A percentile compares a stretch with the other conserved stretches of the same genome.
Conservation (phyloP, 2,797 vertebrate genomes). For the Eptatretus atami region DNA sequence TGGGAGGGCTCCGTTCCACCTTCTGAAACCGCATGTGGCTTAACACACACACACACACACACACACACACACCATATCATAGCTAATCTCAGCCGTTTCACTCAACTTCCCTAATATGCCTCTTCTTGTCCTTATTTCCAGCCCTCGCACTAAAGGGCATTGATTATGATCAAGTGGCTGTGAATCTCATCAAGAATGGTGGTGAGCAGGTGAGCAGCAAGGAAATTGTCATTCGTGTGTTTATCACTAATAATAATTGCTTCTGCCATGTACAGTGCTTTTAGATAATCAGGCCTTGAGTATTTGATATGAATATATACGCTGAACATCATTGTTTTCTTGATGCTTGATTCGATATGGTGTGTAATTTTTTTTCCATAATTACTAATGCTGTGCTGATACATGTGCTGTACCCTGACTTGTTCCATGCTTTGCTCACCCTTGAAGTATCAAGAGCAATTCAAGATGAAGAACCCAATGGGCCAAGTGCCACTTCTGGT, state of each 20-base stretch:
- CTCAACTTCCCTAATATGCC: too few species aligned
- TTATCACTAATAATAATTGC: too few species aligned
- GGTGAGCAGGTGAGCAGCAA: conserved; percentile 41
- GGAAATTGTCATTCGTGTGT: too few species aligned
- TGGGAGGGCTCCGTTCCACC: too few species aligned
- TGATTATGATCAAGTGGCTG: conserved; percentile 31
- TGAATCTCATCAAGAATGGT: conserved; percentile 55
- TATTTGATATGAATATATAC: too few species aligned
- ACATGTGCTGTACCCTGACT: too few species aligned
- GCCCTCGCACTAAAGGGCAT: conserved; percentile 68
- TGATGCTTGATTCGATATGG: too few species aligned
- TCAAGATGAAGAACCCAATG: conserved; percentile 54
- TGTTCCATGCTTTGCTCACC: too few species aligned
- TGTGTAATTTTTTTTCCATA: not conserved
- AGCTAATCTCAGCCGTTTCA: not conserved
- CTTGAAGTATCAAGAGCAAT: conserved; percentile 12
- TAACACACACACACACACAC: not conserved
- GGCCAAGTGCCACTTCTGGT: conserved; percentile 57
- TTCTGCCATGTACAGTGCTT: not conserved
- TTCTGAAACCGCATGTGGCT: too few species aligned
- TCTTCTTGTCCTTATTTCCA: conserved; percentile 11
- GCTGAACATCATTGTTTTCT: too few species aligned
- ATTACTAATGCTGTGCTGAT: conserved; percentile 8
- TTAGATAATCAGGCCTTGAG: not conserved
- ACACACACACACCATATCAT: not conserved